A percentile compares a stretch with the other conserved stretches of the same genome.
These are phyloP conservation scores for Colinus virginianus DNA, from an alignment of 2,113 vertebrate genomes.

Conservation along the genomic window DNA sequence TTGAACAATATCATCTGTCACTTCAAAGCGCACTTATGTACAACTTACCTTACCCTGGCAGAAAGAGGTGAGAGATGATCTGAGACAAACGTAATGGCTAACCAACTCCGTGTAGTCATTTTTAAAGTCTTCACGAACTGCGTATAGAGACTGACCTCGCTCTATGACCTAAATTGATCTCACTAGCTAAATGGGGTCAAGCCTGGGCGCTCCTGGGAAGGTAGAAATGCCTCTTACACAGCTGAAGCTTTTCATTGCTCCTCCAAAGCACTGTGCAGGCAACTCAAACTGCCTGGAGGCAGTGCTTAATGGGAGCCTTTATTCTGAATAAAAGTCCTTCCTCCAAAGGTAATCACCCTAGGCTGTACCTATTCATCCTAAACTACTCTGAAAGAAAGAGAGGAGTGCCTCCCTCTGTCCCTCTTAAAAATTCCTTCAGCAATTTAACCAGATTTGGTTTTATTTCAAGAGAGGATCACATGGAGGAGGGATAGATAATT, in stretches of 20 bases:
- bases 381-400: not conserved
- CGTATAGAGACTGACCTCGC: not conserved
- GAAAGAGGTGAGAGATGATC: slow-evolving; percentile 29
- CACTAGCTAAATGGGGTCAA: slow-evolving; percentile 34
- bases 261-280: not conserved
- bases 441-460: not conserved
- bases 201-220: not conserved
- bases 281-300: not conserved
- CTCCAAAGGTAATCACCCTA: not conserved
- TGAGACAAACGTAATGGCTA: not conserved
- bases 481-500: not conserved
- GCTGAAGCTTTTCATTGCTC: not conserved
- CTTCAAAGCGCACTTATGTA: slow-evolving; percentile 22
- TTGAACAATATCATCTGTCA: slow-evolving; percentile 37
- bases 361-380: not conserved
- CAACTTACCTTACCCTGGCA: slow-evolving; percentile 14
- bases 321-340: slow-evolving; percentile 8
- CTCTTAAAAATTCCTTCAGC: not conserved
- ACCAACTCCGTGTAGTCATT: not conserved
- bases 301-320: not conserved
- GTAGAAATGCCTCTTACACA: not conserved
- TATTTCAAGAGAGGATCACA: not conserved
- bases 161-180: slow-evolving; percentile 47
- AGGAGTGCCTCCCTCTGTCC: not conserved
- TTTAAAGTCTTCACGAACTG: not conserved